Base-by-base conservation (phyloP, 2,113 vertebrate species). In the Phoenicopterus ruber region DNA sequence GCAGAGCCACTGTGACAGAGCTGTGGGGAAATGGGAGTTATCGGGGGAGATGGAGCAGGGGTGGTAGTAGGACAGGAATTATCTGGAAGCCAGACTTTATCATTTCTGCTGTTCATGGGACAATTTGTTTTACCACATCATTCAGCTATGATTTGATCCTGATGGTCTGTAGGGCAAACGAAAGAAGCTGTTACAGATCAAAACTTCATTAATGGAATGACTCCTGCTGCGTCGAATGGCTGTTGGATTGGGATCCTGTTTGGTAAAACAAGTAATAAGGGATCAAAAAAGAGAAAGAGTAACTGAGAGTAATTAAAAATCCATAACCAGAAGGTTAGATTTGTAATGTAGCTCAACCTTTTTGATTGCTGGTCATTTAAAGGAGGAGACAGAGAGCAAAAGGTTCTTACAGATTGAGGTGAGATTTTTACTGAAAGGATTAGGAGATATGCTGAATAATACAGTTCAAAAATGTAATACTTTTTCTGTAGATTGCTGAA, bases 221-320 rank as follows among this genome's bases (percentile, higher is more conserved):
- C 67, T 94, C 85, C 55, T 82, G 59, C 86, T 63, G 91, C 69
- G 90, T 36, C 69, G 66, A 94, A 80, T 86, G 46, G 74, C 19
- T 21, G 32, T n/a, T 57, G 70, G 52, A 54, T 10, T 74, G 66
- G 82, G 83, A 86, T 79, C 22, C 1, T 77, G 29, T 85, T 87
- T 87, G 74, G 70, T 24, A 82, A 92, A 96, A 88, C 21, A 79
- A 92, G 58, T 69, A 83, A 72, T 72, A 84, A 91, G 61, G 29
- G 38, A 90, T 86, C 61, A 90, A 83, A 88, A 72, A 88, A 73
- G 73, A 58, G 49, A 71, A 89, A 59, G 66, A 81, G 8, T 89
- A 93, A 90, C 84, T 88, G 82, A 89, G 63, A 82, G 32, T 80
- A 92, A 90, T 95, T 92, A 91, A 94, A 95, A 90, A 55, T 82